phyloP scores from a whole-genome alignment of 2,797 vertebrate genomes.

The Phaenicophaeus curvirostris region DNA sequence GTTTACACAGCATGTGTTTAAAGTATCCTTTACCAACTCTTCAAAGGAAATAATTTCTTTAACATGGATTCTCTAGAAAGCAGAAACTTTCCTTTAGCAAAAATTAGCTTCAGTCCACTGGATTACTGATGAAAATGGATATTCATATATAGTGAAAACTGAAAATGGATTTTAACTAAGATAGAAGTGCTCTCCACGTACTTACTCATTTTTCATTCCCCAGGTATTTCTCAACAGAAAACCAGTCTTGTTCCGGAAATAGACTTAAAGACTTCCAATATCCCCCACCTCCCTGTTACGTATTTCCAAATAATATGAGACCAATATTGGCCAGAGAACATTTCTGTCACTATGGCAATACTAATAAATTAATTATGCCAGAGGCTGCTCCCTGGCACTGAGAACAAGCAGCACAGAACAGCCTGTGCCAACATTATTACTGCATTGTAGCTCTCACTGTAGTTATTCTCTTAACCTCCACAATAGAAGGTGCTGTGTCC shows the following conservation, averaged over 20 bases:
- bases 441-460: background rate
- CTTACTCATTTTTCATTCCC: background rate
- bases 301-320: constrained; percentile 22
- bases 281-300: background rate
- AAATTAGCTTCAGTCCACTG: constrained; percentile 2
- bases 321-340: background rate
- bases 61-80: background rate
- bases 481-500: background rate
- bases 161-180: background rate
- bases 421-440: background rate
- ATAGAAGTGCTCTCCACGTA: background rate
- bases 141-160: background rate
- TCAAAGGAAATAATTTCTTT: background rate
- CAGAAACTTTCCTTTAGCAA: background rate
- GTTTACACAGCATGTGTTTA: background rate
- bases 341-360: constrained; percentile 30
- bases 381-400: background rate
- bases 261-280: background rate
- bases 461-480: background rate
- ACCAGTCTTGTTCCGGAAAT: background rate
- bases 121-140: background rate
- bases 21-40: background rate
- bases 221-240: background rate
- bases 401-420: constrained; percentile 1
- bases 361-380: constrained; percentile 33